A percentile compares a stretch with the other conserved stretches of the same genome.
These are phyloP conservation scores for Catharus ustulatus DNA, from an alignment of 2,797 vertebrate species.

Conservation along the genomic window DNA sequence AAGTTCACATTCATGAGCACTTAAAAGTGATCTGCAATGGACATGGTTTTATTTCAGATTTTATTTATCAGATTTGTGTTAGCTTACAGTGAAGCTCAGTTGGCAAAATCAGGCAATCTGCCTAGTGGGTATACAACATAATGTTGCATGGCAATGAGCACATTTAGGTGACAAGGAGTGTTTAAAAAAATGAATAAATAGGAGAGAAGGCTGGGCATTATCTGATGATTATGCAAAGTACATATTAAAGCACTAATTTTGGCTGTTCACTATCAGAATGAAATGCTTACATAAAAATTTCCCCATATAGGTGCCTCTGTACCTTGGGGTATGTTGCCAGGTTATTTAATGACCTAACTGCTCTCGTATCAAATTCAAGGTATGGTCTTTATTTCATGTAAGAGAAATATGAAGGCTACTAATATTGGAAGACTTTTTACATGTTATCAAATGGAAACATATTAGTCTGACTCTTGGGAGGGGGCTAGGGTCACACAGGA, in stretches of 20 bases:
- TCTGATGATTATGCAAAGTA: neutral
- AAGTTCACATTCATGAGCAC: neutral
- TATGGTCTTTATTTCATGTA: neutral
- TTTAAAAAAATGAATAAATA: neutral
- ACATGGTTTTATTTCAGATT: neutral
- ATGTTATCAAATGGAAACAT: neutral
- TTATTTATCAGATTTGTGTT: neutral
- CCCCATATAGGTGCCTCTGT: neutral
- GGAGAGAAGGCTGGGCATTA: neutral
- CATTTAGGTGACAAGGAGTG: neutral
- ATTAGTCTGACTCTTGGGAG: neutral
- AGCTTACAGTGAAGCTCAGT: neutral
- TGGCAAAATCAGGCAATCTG: slow-evolving; percentile 17
- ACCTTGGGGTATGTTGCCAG: neutral
- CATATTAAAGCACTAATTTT: neutral
- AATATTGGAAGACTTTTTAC: neutral
- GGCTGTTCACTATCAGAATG: neutral
- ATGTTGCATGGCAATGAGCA: neutral
- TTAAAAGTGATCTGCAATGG: neutral
- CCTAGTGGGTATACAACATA: neutral
- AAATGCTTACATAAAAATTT: slow-evolving; percentile 13
- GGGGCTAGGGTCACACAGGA: neutral
- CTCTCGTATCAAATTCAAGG: neutral
- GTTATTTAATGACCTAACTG: slow-evolving; percentile 21
- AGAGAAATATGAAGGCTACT: neutral